These are phyloP conservation scores for Charaxes varanes DNA, from an alignment of 1,140 invertebrate genomes.

Conservation along the genomic window DNA sequence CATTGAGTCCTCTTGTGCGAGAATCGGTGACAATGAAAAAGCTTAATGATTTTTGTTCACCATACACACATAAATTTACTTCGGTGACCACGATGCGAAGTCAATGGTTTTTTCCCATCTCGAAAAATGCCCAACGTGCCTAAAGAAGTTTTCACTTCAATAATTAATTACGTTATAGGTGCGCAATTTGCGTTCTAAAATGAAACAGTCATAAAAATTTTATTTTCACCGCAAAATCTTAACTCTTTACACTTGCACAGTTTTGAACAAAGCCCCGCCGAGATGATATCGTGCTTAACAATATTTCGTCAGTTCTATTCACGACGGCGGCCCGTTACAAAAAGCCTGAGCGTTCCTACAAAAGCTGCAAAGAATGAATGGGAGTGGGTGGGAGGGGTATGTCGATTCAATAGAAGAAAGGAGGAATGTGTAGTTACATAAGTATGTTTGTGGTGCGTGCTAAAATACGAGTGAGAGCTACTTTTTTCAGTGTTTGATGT, in stretches of 20 bases:
- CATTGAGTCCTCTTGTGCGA: no score
- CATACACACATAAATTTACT: no score
- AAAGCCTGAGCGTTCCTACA: conserved; percentile 61
- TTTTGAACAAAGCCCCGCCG: conserved; percentile 28
- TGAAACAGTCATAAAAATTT: background rate
- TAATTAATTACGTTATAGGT: no score
- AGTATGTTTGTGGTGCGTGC: conserved; percentile 64
- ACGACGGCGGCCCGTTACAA: conserved; percentile 51
- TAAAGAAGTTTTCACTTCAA: no score
- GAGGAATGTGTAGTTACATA: conserved; percentile 64
- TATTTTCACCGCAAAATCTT: conserved; percentile 7
- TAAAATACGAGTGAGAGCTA: conserved; percentile 17
- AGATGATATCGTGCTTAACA: conserved; percentile 55
- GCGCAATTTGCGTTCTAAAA: no score
- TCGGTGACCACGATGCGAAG: no score
- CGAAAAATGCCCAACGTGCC: no score
- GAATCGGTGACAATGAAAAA: no score
- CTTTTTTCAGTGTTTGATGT: no score
- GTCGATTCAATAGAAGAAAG: conserved; percentile 64
- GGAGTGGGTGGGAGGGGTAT: conserved; percentile 44
- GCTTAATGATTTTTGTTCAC: no score
- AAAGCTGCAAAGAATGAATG: conserved; percentile 69
- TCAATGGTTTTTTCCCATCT: no score
- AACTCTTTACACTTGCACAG: conserved; percentile 16
- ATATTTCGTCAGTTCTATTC: conserved; percentile 68